These are phyloP conservation scores for Solenopsis fugax DNA, from an alignment of 1,140 invertebrate species.

Conservation along the genomic window DNA sequence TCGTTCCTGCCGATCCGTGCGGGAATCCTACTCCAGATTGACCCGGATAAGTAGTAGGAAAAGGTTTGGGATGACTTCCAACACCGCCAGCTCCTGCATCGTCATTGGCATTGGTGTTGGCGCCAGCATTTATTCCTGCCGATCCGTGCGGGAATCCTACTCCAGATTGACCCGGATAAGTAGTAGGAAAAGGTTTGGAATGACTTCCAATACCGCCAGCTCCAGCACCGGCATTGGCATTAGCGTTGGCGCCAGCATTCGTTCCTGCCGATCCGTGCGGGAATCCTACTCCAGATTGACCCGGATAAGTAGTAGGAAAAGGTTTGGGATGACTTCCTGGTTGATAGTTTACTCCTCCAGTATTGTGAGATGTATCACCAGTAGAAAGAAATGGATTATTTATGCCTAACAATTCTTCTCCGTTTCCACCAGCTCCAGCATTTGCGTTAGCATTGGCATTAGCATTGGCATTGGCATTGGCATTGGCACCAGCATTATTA, in stretches of 20 bases:
- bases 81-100: constrained; percentile 32
- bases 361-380: not conserved
- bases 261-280: not conserved
- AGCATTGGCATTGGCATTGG: constrained; percentile 42
- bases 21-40: too few species aligned
- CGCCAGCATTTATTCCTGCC: not conserved
- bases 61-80: not conserved
- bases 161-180: too few species aligned
- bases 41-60: too few species aligned
- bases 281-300: not conserved
- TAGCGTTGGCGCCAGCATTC: constrained; percentile 22
- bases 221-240: constrained; percentile 40
- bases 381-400: constrained; percentile 62
- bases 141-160: too few species aligned
- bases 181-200: too few species aligned
- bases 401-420: not conserved
- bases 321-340: not conserved
- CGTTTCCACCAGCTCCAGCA: constrained; percentile 17
- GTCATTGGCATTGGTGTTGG: constrained; percentile 42
- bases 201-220: constrained; percentile 10
- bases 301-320: constrained; percentile 37
- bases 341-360: not conserved
- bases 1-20: too few species aligned
- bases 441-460: constrained; percentile 67
- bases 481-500: constrained; percentile 52